Evolutionary conservation across 2,797 vertebrate species (phyloP), one percentile per base, ranked within the genome.

Genomic region (Mionectes olivaceus): DNA sequence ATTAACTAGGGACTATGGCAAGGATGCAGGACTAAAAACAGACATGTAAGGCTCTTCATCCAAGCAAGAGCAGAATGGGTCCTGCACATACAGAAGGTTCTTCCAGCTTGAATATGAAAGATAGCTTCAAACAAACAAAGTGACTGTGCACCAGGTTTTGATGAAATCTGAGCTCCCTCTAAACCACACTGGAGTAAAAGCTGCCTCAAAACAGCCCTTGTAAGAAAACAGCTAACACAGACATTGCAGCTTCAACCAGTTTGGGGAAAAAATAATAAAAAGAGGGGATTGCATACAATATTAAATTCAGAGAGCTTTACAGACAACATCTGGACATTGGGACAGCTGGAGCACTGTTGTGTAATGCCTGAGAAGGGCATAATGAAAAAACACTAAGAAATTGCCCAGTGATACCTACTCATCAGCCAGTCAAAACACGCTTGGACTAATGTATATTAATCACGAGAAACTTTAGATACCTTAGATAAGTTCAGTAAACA

Each of bases 241-340:
- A 80, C 88, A 24, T 65, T 79, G 71, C 30, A 52, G 85, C 83
- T 89, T 95, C 95, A 93, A 85, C 35, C 76, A 44, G 71, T 93
- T 93, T 68, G 44, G 47, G 88, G 81, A 87, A 95, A 95, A 95
- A 95, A 90, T 71, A 89, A 93, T 89, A 81, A 89, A 96, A 75
- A 41, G 32, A 39, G 71, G 84, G 86, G 24, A 78, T 73, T 97
- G 96, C 93, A 96, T 67, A 91, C 41, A 69, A 94, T 97, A 97
- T 97, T 98, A 98, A 98, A 95, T 92, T 95, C 87, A 83, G 95
- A 93, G 94, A 91, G 77, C 95, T 98, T 98, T 97, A 97, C 86
- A 97, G 96, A 86, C 95, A 95, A 97, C 97, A 98, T 98, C 97
- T 98, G 97, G 97, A 97, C 84, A 86, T 41, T 59, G 79, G 94